Evolutionary conservation across 2,888 invertebrate species (phyloP).

Genomic region (Biston stratarius): DNA sequence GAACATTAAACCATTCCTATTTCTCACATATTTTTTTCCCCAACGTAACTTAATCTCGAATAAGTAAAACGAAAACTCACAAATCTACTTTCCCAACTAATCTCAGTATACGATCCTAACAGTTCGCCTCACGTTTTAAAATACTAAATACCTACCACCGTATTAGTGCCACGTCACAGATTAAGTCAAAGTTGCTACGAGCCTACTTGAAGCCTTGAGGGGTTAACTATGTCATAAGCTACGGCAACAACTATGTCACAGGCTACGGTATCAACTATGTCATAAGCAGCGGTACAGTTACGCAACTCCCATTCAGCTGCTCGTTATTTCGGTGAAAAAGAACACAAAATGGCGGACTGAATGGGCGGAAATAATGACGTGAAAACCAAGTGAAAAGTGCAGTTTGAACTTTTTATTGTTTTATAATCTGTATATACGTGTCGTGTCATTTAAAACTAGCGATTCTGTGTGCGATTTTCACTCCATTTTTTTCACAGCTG

Average conservation of each 20-base stretch:
- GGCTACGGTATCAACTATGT: neutral
- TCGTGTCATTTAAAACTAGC: neutral
- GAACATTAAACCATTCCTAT: too few relatives aligned
- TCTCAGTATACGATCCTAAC: too few relatives aligned
- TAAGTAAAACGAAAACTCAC: too few relatives aligned
- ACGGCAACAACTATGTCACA: neutral
- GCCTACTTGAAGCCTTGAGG: constrained; percentile 8
- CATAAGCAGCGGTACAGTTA: constrained; percentile 8
- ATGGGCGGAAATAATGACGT: constrained; percentile 12
- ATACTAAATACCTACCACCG: neutral
- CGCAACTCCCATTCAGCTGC: constrained; percentile 24
- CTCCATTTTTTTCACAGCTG: too few relatives aligned
- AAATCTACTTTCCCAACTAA: too few relatives aligned
- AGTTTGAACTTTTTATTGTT: neutral
- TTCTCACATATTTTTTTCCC: too few relatives aligned
- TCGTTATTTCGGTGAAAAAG: constrained; percentile 21
- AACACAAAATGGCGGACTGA: constrained; percentile 24
- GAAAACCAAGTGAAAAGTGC: constrained; percentile 3
- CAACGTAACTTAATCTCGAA: too few relatives aligned
- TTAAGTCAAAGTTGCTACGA: neutral
- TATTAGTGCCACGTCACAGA: constrained; percentile 7
- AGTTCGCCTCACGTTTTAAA: neutral
- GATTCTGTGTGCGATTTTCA: too few relatives aligned
- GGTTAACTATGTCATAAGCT: neutral
- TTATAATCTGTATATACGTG: neutral